A percentile compares a stretch with the other conserved stretches of the same genome.
Conservation (phyloP, 2,888 invertebrate species). For the Aproaerema taeniolella region DNA sequence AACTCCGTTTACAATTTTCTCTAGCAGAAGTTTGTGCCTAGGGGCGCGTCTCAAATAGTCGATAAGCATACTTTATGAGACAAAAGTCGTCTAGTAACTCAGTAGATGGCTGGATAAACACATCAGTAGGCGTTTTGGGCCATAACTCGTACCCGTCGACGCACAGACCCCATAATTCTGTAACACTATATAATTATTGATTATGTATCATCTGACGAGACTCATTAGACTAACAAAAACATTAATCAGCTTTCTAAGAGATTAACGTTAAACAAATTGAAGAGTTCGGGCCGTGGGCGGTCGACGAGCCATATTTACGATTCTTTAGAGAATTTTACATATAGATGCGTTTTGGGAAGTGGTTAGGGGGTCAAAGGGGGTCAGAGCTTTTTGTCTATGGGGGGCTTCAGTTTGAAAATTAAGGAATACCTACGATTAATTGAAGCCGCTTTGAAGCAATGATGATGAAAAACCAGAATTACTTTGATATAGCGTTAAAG, state of each 20-base stretch:
- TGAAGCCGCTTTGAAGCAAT: too few species aligned
- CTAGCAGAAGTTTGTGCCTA: too few species aligned
- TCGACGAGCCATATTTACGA: constrained; percentile 45
- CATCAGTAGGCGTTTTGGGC: constrained; percentile 32
- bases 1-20: too few species aligned
- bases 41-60: too few species aligned
- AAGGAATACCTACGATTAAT: too few species aligned
- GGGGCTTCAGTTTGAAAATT: too few species aligned
- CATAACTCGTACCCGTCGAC: constrained; percentile 19
- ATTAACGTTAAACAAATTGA: constrained; percentile 69
- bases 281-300: constrained; percentile 47
- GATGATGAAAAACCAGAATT: too few species aligned
- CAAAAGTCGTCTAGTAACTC: too few species aligned
- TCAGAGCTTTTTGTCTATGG: too few species aligned
- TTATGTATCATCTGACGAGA: constrained; percentile 49
- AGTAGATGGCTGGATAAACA: too few species aligned
- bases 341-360: neutral
- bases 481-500: too few species aligned
- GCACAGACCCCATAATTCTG: constrained; percentile 22
- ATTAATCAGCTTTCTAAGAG: constrained; percentile 60
- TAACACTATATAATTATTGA: constrained; percentile 46
- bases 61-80: too few species aligned
- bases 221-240: constrained; percentile 61
- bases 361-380: neutral
- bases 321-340: constrained; percentile 9